Evolutionary conservation across 2,888 invertebrate genomes (phyloP).

Genomic region (Tenthredo distinguenda): DNA sequence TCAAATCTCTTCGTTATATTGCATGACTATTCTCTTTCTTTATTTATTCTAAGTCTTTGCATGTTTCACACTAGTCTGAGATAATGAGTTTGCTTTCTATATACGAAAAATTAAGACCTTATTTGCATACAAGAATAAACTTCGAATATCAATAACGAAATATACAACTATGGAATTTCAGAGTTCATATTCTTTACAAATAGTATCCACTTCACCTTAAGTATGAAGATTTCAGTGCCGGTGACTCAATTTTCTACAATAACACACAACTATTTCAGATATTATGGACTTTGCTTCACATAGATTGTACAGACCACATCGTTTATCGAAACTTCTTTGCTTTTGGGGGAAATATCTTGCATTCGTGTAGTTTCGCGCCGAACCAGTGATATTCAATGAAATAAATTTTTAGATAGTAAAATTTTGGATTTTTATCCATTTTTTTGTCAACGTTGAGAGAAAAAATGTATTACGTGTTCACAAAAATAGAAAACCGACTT

Average conservation of each 20-base stretch:
- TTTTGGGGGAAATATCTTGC: too few relatives aligned
- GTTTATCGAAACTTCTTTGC: too few relatives aligned
- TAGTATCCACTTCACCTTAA: neutral
- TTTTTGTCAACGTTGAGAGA: too few relatives aligned
- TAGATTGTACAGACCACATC: too few relatives aligned
- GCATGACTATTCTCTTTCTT: neutral
- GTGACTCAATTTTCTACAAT: neutral
- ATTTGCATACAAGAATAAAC: neutral
- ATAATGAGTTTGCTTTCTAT: neutral
- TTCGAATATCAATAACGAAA: conserved; percentile 13
- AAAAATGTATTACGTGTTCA: too few relatives aligned
- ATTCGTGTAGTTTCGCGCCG: too few relatives aligned
- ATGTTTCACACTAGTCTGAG: neutral
- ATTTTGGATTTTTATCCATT: too few relatives aligned
- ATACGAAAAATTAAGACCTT: neutral
- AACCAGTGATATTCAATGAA: too few relatives aligned
- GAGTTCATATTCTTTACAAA: conserved; percentile 28
- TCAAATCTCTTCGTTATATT: neutral
- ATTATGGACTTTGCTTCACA: neutral
- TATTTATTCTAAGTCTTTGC: neutral
- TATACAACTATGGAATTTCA: neutral
- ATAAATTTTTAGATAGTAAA: too few relatives aligned
- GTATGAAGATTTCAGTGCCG: neutral
- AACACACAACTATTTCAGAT: neutral
- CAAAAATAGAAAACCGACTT: too few relatives aligned